Evolutionary conservation across 2,888 invertebrate genomes (phyloP).

Genomic region (Melanchra persicariae): DNA sequence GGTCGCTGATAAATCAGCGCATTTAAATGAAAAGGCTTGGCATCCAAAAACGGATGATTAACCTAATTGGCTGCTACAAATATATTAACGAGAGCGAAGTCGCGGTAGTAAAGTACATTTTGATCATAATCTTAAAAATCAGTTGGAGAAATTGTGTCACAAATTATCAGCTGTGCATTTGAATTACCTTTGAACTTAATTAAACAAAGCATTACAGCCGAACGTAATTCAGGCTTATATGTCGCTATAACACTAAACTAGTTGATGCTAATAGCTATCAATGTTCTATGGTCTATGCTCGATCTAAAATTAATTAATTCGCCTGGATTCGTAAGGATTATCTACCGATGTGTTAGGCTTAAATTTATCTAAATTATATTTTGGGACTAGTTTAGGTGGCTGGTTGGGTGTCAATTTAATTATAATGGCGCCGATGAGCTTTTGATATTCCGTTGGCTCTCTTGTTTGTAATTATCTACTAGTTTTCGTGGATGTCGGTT

Average conservation of each 20-base stretch:
- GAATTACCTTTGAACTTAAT: slow-evolving; percentile 4
- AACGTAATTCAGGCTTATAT: slow-evolving; percentile 43
- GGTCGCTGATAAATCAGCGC: no score
- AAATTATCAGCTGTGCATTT: not conserved
- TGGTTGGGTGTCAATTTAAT: slow-evolving; percentile 21
- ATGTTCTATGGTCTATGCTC: slow-evolving; percentile 28
- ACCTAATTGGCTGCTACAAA: no score
- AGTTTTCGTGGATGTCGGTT: no score
- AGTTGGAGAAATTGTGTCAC: no score
- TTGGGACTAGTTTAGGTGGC: not conserved
- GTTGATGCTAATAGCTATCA: slow-evolving; percentile 30
- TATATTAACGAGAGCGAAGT: no score
- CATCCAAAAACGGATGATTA: no score
- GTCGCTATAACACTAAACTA: slow-evolving; percentile 26
- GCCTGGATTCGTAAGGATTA: slow-evolving; percentile 52
- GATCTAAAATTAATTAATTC: slow-evolving; percentile 53
- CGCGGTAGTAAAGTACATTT: no score
- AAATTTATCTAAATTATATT: slow-evolving; percentile 21
- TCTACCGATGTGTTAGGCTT: slow-evolving; percentile 21
- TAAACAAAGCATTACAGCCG: slow-evolving; percentile 14
- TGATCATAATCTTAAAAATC: no score
- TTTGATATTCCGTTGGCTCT: not conserved
- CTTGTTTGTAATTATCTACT: no score
- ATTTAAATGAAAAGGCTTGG: no score
- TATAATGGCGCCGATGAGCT: not conserved